These are phyloP conservation scores for Sciaenops ocellatus DNA, from an alignment of 2,797 vertebrate species.

Conservation along the genomic window DNA sequence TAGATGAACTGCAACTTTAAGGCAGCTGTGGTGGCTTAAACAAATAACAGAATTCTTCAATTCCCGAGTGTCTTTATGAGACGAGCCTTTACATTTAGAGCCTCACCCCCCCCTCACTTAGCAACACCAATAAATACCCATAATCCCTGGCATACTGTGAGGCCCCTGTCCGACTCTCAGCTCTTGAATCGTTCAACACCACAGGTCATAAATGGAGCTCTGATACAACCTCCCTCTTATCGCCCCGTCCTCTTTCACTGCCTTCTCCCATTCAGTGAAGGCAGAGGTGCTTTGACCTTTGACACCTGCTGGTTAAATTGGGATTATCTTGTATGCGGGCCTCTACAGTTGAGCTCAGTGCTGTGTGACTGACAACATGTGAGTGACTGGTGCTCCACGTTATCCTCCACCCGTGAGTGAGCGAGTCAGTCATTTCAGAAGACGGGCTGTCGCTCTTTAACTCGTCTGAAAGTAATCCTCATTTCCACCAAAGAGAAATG, in stretches of 20 bases:
- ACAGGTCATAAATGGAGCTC: conserved; percentile 4
- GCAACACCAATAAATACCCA: conserved; percentile 7
- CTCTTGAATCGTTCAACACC: conserved; percentile 1
- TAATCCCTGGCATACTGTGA: neutral
- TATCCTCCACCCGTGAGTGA: neutral
- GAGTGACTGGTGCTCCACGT: conserved; percentile 5
- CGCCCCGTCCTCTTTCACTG: neutral
- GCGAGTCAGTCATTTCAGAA: neutral
- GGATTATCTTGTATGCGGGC: neutral
- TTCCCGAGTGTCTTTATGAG: neutral
- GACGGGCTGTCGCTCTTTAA: neutral
- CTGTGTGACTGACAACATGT: conserved; percentile 1
- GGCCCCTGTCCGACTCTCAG: neutral
- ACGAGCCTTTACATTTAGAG: neutral
- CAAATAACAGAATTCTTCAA: neutral
- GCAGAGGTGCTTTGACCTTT: conserved; percentile 22
- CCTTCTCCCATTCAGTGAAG: neutral
- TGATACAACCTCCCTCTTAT: neutral
- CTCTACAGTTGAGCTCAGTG: neutral
- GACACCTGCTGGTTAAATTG: neutral
- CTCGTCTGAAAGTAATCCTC: conserved; percentile 25
- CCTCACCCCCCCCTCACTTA: neutral
- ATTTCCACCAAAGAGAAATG: conserved; percentile 6
- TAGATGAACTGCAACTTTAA: neutral
- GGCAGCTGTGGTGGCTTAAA: neutral